Percentiles rank a stretch among this genome's conserved stretches.
Evolutionary conservation across 2,888 invertebrate species (phyloP).

Genomic region (Conchocele bisecta): DNA sequence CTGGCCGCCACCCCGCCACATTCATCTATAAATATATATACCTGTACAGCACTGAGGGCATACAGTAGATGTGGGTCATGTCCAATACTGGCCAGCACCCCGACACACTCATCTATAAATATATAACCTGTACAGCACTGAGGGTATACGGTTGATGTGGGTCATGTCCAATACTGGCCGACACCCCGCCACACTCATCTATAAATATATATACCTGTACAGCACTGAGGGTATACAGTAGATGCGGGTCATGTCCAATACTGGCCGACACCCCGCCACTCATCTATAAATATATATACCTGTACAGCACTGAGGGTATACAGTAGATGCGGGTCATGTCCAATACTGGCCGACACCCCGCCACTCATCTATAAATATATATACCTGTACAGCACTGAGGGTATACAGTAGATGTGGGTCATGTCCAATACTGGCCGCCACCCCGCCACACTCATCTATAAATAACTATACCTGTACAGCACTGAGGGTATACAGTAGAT

Average conservation of each 20-base stretch:
- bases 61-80: too few relatives aligned
- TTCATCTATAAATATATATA: slow-evolving; percentile 84
- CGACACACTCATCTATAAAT: too few relatives aligned
- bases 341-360: too few relatives aligned
- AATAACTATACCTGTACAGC: slow-evolving; percentile 93
- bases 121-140: slow-evolving; percentile 93
- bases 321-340: too few relatives aligned
- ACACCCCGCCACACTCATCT: slow-evolving; percentile 94
- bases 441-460: slow-evolving; percentile 93
- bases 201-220: slow-evolving; percentile 88
- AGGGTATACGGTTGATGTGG: slow-evolving; percentile 97
- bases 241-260: slow-evolving; percentile 96
- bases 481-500: too few relatives aligned
- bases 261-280: slow-evolving; percentile 91
- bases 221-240: slow-evolving; percentile 97
- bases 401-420: slow-evolving; percentile 98
- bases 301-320: too few relatives aligned
- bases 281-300: too few relatives aligned
- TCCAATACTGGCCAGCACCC: too few relatives aligned
- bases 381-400: slow-evolving; percentile 95
- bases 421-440: slow-evolving; percentile 89
- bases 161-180: slow-evolving; percentile 93
- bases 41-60: slow-evolving; percentile 87
- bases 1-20: not conserved
- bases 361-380: too few relatives aligned